Conservation (phyloP, 2,888 invertebrate species). For the Eupithecia dodoneata region DNA sequence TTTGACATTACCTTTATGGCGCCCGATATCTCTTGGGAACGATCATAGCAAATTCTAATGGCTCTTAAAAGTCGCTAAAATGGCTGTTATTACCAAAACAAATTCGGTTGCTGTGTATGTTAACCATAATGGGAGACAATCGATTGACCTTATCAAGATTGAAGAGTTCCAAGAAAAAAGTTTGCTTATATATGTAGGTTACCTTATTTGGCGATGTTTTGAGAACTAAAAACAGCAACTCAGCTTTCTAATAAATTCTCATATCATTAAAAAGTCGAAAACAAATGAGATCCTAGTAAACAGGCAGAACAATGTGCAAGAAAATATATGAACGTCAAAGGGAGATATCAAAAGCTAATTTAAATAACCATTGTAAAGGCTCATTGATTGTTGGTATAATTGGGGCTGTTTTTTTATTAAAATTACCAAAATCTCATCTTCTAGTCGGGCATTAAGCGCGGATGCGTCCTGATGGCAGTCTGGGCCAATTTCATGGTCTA, state of each 20-base stretch:
- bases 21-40: slow-evolving; percentile 70
- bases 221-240: neutral
- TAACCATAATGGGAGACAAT: slow-evolving; percentile 55
- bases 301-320: neutral
- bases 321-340: slow-evolving; percentile 1
- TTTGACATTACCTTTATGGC: slow-evolving; percentile 78
- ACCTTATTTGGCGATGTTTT: neutral
- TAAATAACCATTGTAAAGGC: slow-evolving; percentile 5
- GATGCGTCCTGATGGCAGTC: slow-evolving; percentile 70
- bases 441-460: slow-evolving; percentile 65
- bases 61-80: slow-evolving; percentile 70
- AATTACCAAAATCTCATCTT: slow-evolving; percentile 65
- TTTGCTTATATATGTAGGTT: neutral
- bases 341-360: slow-evolving; percentile 13
- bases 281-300: neutral
- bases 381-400: slow-evolving; percentile 26
- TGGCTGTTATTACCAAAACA: slow-evolving; percentile 69
- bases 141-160: slow-evolving; percentile 46
- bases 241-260: neutral
- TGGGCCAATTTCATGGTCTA: slow-evolving; percentile 82
- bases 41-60: slow-evolving; percentile 79
- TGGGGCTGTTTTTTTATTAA: slow-evolving; percentile 60
- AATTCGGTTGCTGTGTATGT: slow-evolving; percentile 65
- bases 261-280: neutral
- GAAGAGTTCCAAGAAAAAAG: slow-evolving; percentile 24